phyloP scores from a whole-genome alignment of 2,888 invertebrate species.

The Caenorhabditis panamensis region DNA sequence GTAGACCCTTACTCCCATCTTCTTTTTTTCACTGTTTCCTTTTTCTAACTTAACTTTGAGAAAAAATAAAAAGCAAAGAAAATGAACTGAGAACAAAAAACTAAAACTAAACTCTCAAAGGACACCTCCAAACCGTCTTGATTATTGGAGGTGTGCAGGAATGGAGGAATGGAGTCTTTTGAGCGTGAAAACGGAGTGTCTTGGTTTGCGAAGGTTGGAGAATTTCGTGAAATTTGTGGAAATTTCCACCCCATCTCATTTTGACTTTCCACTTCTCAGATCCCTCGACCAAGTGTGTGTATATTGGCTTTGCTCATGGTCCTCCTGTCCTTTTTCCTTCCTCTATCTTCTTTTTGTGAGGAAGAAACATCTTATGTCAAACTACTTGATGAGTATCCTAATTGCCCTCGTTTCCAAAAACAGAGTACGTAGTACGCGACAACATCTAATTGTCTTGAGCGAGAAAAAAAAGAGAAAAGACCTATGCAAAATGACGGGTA shows the following conservation, averaged over 20 bases:
- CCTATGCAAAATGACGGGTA: slow-evolving; percentile 2
- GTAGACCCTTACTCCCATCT: not conserved
- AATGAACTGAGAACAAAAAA: no score
- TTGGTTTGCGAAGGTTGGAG: not conserved
- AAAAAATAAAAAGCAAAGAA: no score
- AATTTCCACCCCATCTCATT: slow-evolving; percentile 7
- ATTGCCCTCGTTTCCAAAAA: slow-evolving; percentile 54
- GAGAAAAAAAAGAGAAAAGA: slow-evolving; percentile 19
- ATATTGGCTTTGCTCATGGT: slow-evolving; percentile 27
- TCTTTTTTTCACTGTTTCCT: not conserved
- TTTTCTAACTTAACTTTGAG: not conserved
- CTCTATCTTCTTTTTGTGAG: slow-evolving; percentile 15
- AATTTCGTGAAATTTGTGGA: not conserved
- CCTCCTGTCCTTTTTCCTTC: slow-evolving; percentile 7
- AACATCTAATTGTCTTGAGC: slow-evolving; percentile 52
- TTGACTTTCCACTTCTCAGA: not conserved
- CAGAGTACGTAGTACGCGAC: slow-evolving; percentile 26
- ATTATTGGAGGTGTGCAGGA: slow-evolving; percentile 21
- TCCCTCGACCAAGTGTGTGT: slow-evolving; percentile 11
- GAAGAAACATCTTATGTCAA: slow-evolving; percentile 51
- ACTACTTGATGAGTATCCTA: slow-evolving; percentile 52
- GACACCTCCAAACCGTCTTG: not conserved
- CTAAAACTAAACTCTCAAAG: not conserved
- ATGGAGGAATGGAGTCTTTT: not conserved
- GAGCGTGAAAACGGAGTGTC: slow-evolving; percentile 18